Percentiles rank a stretch among this genome's conserved stretches.
Conservation (phyloP, 1,140 invertebrate genomes). For the Drosophila ogumai region DNA sequence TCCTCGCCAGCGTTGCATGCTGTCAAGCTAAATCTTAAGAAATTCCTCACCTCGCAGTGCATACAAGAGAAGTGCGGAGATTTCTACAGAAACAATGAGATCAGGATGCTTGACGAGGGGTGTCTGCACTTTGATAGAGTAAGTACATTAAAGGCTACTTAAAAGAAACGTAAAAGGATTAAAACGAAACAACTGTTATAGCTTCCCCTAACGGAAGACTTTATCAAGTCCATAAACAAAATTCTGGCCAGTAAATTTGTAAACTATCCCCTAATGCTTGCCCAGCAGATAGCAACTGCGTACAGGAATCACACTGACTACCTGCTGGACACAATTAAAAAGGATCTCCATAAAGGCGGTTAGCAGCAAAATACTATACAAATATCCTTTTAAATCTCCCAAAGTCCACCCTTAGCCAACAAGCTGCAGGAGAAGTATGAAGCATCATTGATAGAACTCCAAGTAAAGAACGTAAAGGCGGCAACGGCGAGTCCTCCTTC, state of each 20-base stretch:
- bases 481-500: too few relatives aligned
- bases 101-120: conserved; percentile 19
- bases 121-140: conserved; percentile 39
- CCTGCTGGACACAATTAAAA: background rate
- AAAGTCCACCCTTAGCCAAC: background rate
- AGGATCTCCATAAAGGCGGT: conserved; percentile 12
- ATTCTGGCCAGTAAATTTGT: background rate
- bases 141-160: background rate
- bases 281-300: background rate
- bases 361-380: background rate
- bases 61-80: conserved; percentile 2
- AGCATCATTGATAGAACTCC: background rate
- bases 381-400: background rate
- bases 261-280: background rate
- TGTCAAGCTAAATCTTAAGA: conserved; percentile 16
- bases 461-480: too few relatives aligned
- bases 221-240: background rate
- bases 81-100: conserved; percentile 22
- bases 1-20: conserved; percentile 6
- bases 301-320: conserved; percentile 4
- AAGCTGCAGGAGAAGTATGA: background rate
- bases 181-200: background rate
- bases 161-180: background rate
- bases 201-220: conserved; percentile 12
- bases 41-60: conserved; percentile 11